These are phyloP conservation scores for Apantesis nais DNA, from an alignment of 2,888 invertebrate species.

Conservation along the genomic window DNA sequence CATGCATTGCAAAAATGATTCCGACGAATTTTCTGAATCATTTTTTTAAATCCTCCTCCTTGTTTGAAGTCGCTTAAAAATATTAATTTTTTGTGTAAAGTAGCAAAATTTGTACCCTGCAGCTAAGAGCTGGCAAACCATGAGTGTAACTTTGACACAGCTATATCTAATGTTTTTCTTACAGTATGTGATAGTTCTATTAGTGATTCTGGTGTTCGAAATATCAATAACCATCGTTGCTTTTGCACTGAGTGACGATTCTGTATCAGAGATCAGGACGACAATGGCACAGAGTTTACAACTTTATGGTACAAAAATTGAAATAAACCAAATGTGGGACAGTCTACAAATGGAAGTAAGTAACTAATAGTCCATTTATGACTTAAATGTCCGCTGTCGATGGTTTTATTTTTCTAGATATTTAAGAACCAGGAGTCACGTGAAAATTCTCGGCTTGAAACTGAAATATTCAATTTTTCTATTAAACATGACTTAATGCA, in stretches of 20 bases:
- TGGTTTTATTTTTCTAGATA: no score
- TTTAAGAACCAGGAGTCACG: no score
- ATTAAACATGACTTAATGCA: no score
- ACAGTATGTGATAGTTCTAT: conserved; percentile 67
- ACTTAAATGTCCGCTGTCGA: no score
- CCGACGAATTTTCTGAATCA: no score
- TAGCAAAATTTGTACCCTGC: background rate
- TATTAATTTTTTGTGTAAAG: no score
- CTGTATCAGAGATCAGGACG: conserved; percentile 56
- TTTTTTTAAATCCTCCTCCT: no score
- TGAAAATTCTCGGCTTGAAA: no score
- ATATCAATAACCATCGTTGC: conserved; percentile 64
- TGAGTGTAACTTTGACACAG: background rate
- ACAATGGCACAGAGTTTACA: conserved; percentile 64
- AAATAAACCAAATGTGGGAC: conserved; percentile 70
- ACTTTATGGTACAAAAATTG: conserved; percentile 57
- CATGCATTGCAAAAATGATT: no score
- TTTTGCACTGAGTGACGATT: conserved; percentile 60
- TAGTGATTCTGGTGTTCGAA: conserved; percentile 70
- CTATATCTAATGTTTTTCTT: conserved; percentile 27
- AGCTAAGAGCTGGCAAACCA: background rate
- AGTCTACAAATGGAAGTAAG: conserved; percentile 71
- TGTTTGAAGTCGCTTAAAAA: no score
- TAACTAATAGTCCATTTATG: conserved; percentile 11
- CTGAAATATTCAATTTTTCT: no score